Conservation (phyloP, 2,113 vertebrate genomes). For the Toxotes chatareus region DNA sequence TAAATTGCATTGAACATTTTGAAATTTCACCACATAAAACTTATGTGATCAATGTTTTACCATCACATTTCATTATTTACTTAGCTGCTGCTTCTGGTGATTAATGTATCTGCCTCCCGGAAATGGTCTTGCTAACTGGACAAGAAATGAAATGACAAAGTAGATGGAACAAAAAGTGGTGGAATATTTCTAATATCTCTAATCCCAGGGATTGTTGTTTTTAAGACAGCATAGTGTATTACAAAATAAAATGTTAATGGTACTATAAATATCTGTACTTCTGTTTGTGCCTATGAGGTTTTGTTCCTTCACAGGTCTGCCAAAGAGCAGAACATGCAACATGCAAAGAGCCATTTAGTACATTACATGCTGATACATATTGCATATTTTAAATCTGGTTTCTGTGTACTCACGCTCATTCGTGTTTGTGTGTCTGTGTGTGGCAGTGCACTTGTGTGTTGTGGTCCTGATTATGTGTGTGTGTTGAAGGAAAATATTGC, state of each 20-base stretch:
- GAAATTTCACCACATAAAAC: not conserved
- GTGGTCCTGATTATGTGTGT: not conserved
- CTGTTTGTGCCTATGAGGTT: not conserved
- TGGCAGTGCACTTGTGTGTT: slow-evolving; percentile 1
- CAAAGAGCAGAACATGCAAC: slow-evolving; percentile 18
- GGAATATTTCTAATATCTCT: not conserved
- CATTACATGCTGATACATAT: slow-evolving; percentile 33
- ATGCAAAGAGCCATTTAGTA: slow-evolving; percentile 29
- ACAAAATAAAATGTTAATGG: not conserved
- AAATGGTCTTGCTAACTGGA: not conserved
- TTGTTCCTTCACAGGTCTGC: not conserved
- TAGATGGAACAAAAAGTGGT: too few species aligned
- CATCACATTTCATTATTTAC: slow-evolving; percentile 15
- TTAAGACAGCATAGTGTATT: not conserved
- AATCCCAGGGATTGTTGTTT: not conserved
- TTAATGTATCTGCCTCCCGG: not conserved
- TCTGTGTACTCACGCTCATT: not conserved
- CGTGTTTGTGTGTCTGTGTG: not conserved
- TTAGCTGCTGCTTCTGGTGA: slow-evolving; percentile 18
- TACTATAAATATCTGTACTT: not conserved
- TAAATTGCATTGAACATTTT: slow-evolving; percentile 1
- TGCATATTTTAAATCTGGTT: slow-evolving; percentile 42
- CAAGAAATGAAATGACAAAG: not conserved
- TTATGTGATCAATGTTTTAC: slow-evolving; percentile 8
- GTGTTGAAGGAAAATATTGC: slow-evolving; percentile 77